phyloP scores from a whole-genome alignment of 2,888 invertebrate species.

The Eilema sororculum region DNA sequence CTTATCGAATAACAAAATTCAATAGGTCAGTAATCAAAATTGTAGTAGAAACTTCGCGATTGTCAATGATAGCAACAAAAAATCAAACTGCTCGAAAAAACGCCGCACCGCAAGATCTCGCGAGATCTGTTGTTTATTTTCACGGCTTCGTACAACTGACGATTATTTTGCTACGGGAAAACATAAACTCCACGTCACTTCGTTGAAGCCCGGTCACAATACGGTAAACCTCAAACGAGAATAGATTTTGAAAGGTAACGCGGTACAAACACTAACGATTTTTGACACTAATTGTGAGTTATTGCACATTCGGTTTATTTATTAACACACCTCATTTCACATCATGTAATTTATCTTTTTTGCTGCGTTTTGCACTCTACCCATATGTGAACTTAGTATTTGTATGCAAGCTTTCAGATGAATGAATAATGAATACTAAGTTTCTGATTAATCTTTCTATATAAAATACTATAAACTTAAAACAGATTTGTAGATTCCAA shows the following conservation, averaged over 20 bases:
- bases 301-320: conserved; percentile 19
- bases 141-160: conserved; percentile 61
- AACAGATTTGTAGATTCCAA: conserved; percentile 14
- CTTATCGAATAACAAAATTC: not conserved
- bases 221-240: conserved; percentile 67
- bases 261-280: not conserved
- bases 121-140: conserved; percentile 72
- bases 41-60: not conserved
- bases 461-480: conserved; percentile 8
- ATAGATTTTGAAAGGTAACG: conserved; percentile 51
- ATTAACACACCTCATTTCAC: not conserved
- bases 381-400: not conserved
- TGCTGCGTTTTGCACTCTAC: not conserved
- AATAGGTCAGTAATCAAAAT: not conserved
- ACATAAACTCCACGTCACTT: conserved; percentile 70
- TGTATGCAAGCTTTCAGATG: not conserved
- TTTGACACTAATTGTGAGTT: conserved; percentile 27
- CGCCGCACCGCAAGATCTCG: conserved; percentile 47
- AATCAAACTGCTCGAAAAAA: conserved; percentile 44
- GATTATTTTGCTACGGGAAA: conserved; percentile 66
- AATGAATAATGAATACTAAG: not conserved
- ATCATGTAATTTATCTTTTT: not conserved
- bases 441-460: not conserved
- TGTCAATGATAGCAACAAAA: conserved; percentile 6
- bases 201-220: conserved; percentile 68